Conservation (phyloP, 2,113 vertebrate genomes). For the Collichthys lucidus region DNA sequence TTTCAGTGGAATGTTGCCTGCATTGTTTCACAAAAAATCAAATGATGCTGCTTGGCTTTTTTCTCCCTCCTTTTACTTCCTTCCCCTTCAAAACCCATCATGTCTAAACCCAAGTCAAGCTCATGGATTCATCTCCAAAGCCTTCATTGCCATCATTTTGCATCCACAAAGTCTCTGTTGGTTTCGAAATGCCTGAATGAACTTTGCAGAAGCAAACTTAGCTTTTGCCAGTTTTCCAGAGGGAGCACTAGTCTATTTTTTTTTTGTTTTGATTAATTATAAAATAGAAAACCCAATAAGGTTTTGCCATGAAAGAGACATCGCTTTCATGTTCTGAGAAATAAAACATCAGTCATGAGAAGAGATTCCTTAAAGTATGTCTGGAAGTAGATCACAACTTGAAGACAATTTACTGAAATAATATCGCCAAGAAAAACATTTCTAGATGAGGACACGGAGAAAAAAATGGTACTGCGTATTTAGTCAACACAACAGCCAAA, state of each 20-base stretch:
- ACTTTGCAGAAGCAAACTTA: conserved; percentile 29
- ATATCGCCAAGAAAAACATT: neutral
- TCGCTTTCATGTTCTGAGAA: conserved; percentile 38
- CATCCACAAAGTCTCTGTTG: conserved; percentile 16
- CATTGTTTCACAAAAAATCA: conserved; percentile 78
- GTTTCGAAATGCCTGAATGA: conserved; percentile 46
- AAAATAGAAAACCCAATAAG: conserved; percentile 18
- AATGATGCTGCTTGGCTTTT: conserved; percentile 56
- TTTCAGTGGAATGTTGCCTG: conserved; percentile 68
- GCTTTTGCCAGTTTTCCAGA: conserved; percentile 8
- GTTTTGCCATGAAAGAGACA: neutral
- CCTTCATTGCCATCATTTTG: conserved; percentile 47
- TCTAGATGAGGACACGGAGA: neutral
- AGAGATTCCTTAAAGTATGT: conserved; percentile 24
- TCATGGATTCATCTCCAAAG: conserved; percentile 48
- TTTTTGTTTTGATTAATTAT: conserved; percentile 48
- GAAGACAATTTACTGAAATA: conserved; percentile 17
- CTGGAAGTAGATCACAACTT: neutral
- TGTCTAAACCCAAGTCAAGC: conserved; percentile 59
- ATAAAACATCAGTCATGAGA: conserved; percentile 34
- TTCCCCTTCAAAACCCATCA: conserved; percentile 61
- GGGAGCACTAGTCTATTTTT: conserved; percentile 13
- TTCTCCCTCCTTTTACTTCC: conserved; percentile 51
- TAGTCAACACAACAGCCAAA: conserved; percentile 24
- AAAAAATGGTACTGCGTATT: neutral